These are phyloP conservation scores for Nixonia krombeini DNA, from an alignment of 1,140 invertebrate species.

Conservation along the genomic window DNA sequence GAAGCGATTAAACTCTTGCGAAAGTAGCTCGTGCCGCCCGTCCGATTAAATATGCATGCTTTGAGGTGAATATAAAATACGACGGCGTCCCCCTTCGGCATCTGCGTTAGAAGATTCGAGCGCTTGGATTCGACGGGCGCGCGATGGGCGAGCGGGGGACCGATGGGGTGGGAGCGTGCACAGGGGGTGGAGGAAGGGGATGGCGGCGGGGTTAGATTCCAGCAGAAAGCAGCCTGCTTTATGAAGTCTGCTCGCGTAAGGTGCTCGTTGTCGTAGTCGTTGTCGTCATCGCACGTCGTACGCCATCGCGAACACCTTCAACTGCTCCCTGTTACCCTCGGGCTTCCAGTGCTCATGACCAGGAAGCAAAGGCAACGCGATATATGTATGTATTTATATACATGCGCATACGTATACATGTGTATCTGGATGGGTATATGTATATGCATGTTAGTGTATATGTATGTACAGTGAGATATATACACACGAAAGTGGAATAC, in stretches of 20 bases:
- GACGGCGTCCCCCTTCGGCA: constrained; percentile 44
- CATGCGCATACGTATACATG: too few relatives aligned
- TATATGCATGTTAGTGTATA: too few relatives aligned
- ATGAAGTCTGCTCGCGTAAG: constrained; percentile 61
- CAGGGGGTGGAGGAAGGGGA: not conserved
- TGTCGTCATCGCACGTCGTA: constrained; percentile 42
- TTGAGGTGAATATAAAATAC: constrained; percentile 66
- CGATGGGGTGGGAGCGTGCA: constrained; percentile 4
- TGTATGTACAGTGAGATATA: too few relatives aligned
- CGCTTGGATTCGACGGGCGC: constrained; percentile 24
- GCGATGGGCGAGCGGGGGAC: not conserved
- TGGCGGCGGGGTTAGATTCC: constrained; percentile 46
- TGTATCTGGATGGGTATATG: too few relatives aligned
- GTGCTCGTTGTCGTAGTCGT: constrained; percentile 47
- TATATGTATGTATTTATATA: constrained; percentile 23
- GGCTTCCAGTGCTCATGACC: constrained; percentile 29
- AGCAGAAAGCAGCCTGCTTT: constrained; percentile 46
- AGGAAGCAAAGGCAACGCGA: constrained; percentile 38
- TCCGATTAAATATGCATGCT: constrained; percentile 67
- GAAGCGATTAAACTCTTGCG: constrained; percentile 59
- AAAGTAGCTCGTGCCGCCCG: constrained; percentile 59
- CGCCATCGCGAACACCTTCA: constrained; percentile 39
- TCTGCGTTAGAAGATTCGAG: constrained; percentile 51
- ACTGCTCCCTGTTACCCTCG: constrained; percentile 37
- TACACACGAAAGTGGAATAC: too few relatives aligned